Evolutionary conservation across 37 sponge, comb jelly and placozoan species (phyloP).

Genomic region (Haliclona indistincta): DNA sequence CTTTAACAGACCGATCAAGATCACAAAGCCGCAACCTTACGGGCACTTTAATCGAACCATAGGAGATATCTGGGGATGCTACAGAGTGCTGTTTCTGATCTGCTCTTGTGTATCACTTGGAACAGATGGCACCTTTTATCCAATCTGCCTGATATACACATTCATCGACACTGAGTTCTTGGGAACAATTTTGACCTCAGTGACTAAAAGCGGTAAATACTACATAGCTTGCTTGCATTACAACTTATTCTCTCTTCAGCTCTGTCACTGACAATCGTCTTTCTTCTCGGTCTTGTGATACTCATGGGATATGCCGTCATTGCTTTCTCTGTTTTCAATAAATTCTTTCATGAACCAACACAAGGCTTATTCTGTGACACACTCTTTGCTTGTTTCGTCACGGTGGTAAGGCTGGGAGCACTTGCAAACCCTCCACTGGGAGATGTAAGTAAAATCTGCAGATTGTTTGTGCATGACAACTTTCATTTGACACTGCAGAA

Average conservation of each 20-base stretch:
- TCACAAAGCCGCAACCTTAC: too few relatives aligned
- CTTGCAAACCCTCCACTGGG: constrained; percentile 1
- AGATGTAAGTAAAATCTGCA: neutral
- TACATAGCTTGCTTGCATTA: neutral
- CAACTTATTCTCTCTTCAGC: neutral
- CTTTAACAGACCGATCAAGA: too few relatives aligned
- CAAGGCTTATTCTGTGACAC: neutral
- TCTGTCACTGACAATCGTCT: neutral
- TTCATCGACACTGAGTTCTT: neutral
- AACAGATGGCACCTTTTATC: neutral
- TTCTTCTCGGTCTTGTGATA: neutral
- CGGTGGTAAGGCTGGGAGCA: neutral
- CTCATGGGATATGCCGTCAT: neutral
- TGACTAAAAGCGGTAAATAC: neutral
- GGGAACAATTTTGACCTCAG: neutral
- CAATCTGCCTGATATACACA: neutral
- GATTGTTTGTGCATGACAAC: neutral
- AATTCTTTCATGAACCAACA: neutral
- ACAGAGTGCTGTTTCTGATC: neutral
- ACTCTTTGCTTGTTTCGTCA: neutral
- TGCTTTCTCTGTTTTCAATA: neutral
- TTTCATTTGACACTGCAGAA: neutral
- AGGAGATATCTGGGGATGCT: too few relatives aligned
- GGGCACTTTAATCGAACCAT: too few relatives aligned
- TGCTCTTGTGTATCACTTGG: neutral